phyloP scores from a whole-genome alignment of 2,888 invertebrate species.

The Atherix ibis region DNA sequence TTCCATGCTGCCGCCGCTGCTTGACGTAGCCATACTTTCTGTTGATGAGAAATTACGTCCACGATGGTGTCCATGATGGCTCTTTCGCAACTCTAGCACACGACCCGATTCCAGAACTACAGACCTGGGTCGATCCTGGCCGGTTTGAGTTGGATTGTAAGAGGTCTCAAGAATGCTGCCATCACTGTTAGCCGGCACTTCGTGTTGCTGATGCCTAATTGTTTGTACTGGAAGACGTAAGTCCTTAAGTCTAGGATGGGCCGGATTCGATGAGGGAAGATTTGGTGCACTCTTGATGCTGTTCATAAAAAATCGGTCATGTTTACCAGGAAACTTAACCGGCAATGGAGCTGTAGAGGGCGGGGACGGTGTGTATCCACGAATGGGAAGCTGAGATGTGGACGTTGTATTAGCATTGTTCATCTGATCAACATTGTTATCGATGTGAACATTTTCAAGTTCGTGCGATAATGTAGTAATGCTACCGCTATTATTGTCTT shows the following conservation, averaged over 20 bases:
- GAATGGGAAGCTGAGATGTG: constrained; percentile 44
- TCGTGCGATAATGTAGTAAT: constrained; percentile 29
- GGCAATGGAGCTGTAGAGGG: constrained; percentile 73
- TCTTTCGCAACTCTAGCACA: constrained; percentile 57
- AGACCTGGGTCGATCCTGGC: constrained; percentile 52
- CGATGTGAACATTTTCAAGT: constrained; percentile 46
- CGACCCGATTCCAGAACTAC: constrained; percentile 45
- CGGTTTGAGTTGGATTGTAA: constrained; percentile 37
- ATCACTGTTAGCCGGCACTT: constrained; percentile 42
- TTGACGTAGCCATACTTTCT: constrained; percentile 76
- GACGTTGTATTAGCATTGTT: constrained; percentile 33
- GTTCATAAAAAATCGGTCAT: constrained; percentile 42
- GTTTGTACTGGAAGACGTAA: constrained; percentile 57
- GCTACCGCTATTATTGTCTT: constrained; percentile 18
- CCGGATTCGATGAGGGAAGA: constrained; percentile 48
- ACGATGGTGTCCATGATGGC: constrained; percentile 28
- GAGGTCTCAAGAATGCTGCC: constrained; percentile 42
- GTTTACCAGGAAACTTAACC: constrained; percentile 58
- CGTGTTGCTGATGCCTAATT: constrained; percentile 38
- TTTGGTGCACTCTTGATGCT: constrained; percentile 71
- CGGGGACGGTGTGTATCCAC: constrained; percentile 65
- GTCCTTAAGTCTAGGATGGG: constrained; percentile 56
- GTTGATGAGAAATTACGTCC: constrained; percentile 42
- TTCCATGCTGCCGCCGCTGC: constrained; percentile 78
- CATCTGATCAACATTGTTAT: constrained; percentile 35